A percentile compares a stretch with the other conserved stretches of the same genome.
phyloP scores from a whole-genome alignment of 2,113 vertebrate genomes.

The Eclectus roratus region DNA sequence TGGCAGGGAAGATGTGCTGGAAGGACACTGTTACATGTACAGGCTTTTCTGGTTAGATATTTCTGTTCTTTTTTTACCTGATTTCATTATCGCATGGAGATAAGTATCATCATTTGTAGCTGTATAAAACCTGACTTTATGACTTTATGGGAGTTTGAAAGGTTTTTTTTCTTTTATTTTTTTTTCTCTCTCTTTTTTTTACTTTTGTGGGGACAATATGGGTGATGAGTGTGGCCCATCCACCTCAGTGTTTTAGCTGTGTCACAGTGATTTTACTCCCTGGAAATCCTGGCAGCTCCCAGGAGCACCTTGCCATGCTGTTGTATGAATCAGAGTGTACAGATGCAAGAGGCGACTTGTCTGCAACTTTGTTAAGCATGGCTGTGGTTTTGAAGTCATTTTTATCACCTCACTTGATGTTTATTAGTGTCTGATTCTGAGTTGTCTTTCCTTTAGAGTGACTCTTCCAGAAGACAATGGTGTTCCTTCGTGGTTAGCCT shows the following conservation, averaged over 20 bases:
- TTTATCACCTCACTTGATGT: not conserved
- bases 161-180: too few relatives aligned
- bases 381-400: not conserved
- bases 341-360: not conserved
- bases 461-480: not conserved
- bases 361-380: fast-evolving
- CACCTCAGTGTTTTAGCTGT: not conserved
- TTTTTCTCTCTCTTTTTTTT: not conserved
- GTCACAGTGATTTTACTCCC: not conserved
- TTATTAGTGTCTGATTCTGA: not conserved
- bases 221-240: not conserved
- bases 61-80: not conserved
- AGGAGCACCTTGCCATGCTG: fast-evolving
- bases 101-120: not conserved
- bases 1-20: not conserved
- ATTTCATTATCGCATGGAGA: not conserved
- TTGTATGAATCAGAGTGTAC: not conserved
- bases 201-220: fast-evolving
- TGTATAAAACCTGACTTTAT: not conserved
- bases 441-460: not conserved
- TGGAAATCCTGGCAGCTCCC: not conserved
- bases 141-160: not conserved
- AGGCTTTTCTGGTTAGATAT: not conserved
- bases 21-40: not conserved
- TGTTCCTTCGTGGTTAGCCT: not conserved